Evolutionary conservation across 2,113 vertebrate species (phyloP).

Genomic region (Edolisoma coerulescens): DNA sequence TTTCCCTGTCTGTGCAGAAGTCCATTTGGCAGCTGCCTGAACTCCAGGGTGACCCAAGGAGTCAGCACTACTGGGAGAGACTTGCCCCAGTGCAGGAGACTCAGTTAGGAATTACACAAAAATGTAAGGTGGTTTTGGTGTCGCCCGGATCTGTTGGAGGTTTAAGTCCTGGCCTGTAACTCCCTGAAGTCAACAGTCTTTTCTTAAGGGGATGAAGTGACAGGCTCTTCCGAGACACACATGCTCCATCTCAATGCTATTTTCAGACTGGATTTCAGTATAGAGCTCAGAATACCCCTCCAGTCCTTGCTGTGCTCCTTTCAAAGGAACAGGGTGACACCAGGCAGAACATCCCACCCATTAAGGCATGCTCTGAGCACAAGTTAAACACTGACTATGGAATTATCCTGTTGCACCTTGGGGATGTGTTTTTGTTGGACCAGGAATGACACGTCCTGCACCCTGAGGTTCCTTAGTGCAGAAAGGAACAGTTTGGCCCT

Average conservation of each 20-base stretch:
- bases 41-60: not conserved
- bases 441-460: accelerated
- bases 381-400: not conserved
- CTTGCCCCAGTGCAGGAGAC: accelerated
- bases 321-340: not conserved
- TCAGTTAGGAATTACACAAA: not conserved
- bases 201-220: not conserved
- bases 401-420: not conserved
- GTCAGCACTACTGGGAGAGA: not conserved
- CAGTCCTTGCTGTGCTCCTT: not conserved
- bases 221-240: not conserved
- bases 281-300: not conserved
- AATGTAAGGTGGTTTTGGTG: not conserved
- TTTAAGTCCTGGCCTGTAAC: not conserved
- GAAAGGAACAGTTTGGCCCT: not conserved
- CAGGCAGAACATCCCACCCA: not conserved
- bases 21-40: not conserved
- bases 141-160: not conserved
- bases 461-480: not conserved
- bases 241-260: not conserved
- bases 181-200: not conserved
- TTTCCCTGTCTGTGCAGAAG: not conserved
- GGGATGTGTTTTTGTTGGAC: too few species aligned
- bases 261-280: not conserved
- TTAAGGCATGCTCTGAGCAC: not conserved